Percentiles rank a stretch among this genome's conserved stretches.
Evolutionary conservation across 2,113 vertebrate species (phyloP).

Genomic region (Pardalotus punctatus): DNA sequence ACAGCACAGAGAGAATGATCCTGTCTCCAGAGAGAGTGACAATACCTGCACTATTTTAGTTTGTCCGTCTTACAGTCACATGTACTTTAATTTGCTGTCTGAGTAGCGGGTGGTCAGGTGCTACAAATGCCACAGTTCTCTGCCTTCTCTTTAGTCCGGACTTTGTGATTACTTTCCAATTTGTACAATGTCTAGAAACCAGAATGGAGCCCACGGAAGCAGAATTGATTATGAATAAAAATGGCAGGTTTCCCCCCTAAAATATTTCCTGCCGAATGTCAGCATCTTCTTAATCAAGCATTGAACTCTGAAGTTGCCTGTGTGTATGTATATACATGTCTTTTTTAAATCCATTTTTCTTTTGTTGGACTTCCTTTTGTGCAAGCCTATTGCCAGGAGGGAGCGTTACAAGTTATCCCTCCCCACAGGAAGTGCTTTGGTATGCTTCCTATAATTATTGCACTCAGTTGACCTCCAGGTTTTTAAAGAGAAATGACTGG

Average conservation of each 20-base stretch:
- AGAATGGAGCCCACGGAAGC: neutral
- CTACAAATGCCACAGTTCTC: neutral
- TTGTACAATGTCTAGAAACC: neutral
- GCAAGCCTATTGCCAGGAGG: neutral
- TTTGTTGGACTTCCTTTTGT: neutral
- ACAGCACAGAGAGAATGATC: neutral
- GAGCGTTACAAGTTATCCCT: neutral
- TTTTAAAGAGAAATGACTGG: neutral
- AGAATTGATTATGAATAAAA: neutral
- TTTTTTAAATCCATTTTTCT: neutral
- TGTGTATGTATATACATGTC: neutral
- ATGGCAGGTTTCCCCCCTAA: accelerated
- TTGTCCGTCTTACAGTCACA: neutral
- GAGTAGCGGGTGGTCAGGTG: neutral
- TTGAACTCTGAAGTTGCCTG: neutral
- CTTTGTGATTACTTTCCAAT: neutral
- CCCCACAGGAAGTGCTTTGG: neutral
- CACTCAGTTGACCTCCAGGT: neutral
- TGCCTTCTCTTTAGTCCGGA: neutral
- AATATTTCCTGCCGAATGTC: neutral
- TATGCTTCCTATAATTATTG: neutral
- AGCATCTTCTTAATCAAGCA: neutral
- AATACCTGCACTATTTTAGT: accelerated
- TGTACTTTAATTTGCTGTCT: neutral
- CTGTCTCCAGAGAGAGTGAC: neutral